Evolutionary conservation across 2,888 invertebrate species (phyloP).

Genomic region (Carpatolechia fugitivella): DNA sequence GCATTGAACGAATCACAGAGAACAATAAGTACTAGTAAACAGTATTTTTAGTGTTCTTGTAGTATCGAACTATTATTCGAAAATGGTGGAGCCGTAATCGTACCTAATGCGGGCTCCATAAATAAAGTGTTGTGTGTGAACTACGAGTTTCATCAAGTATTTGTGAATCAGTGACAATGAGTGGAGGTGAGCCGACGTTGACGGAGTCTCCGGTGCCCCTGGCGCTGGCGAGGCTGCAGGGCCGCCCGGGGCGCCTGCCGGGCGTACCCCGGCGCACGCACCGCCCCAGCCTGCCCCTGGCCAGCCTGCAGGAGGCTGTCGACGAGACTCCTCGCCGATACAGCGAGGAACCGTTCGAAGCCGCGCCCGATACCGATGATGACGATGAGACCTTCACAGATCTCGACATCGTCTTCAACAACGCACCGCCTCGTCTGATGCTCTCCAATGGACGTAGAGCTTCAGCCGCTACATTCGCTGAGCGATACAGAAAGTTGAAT

Average conservation of each 20-base stretch:
- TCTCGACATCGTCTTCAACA: conserved; percentile 42
- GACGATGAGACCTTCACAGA: conserved; percentile 65
- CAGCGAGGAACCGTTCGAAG: conserved; percentile 55
- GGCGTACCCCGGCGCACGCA: conserved; percentile 50
- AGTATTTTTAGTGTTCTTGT: conserved; percentile 35
- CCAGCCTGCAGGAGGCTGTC: conserved; percentile 66
- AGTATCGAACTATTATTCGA: conserved; percentile 34
- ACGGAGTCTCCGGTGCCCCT: conserved; percentile 73
- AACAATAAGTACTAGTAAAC: conserved; percentile 30
- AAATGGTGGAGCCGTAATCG: conserved; percentile 59
- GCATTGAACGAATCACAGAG: conserved; percentile 25
- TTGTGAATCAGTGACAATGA: conserved; percentile 53
- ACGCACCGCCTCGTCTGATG: conserved; percentile 29
- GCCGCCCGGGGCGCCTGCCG: conserved; percentile 49
- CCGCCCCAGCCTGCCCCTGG: conserved; percentile 67
- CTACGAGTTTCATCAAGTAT: conserved; percentile 35
- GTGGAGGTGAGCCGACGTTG: conserved; percentile 64
- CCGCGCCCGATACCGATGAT: conserved; percentile 60
- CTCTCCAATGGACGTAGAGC: conserved; percentile 62
- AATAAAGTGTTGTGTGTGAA: conserved; percentile 34
- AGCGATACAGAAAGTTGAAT: conserved; percentile 65
- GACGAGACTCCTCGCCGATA: conserved; percentile 67
- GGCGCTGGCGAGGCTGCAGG: conserved; percentile 66
- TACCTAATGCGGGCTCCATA: conserved; percentile 27
- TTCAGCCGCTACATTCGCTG: conserved; percentile 69